Conservation (phyloP, 2,888 invertebrate genomes). For the Pammene fasciana region DNA sequence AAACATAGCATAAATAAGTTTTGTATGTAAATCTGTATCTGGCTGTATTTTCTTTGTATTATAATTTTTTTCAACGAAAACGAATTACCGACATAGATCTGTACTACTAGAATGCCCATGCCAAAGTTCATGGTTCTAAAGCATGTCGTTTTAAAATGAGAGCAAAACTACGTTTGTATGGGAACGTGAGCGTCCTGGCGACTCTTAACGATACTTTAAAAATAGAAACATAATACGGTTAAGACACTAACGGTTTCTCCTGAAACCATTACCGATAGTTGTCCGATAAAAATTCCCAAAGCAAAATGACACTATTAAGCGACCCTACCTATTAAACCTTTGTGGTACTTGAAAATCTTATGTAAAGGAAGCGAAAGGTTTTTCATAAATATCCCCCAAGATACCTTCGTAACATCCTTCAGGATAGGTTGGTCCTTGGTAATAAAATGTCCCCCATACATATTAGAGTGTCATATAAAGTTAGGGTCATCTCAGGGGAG, state of each 20-base stretch:
- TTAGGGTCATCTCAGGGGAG: constrained; percentile 67
- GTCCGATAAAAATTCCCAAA: constrained; percentile 22
- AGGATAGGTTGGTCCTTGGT: constrained; percentile 71
- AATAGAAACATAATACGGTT: no score
- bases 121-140: no score
- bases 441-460: constrained; percentile 74
- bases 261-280: not conserved
- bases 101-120: no score
- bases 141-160: no score
- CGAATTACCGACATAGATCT: no score
- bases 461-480: constrained; percentile 74
- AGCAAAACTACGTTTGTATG: no score
- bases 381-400: constrained; percentile 65
- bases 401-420: constrained; percentile 63
- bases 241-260: not conserved
- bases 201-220: no score
- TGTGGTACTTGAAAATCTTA: constrained; percentile 48
- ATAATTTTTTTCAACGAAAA: no score
- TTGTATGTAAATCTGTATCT: no score
- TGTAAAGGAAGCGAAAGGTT: constrained; percentile 61
- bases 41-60: no score
- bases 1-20: no score
- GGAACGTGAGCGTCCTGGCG: no score
- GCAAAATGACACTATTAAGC: constrained; percentile 23
- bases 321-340: constrained; percentile 44